Conservation (phyloP, 2,797 vertebrate species). For the Tenualosa thibaudeaui region DNA sequence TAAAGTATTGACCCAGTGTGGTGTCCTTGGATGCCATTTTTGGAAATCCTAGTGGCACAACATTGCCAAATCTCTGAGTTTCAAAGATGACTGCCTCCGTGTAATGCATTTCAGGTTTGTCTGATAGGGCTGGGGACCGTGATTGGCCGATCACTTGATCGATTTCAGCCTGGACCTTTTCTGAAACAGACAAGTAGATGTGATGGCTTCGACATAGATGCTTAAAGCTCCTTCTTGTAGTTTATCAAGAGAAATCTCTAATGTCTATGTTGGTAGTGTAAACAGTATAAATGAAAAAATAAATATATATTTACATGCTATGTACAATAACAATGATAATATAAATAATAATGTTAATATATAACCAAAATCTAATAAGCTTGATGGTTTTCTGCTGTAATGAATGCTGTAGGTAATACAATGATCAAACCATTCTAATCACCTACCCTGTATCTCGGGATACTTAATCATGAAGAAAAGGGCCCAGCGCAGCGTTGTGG, state of each 20-base stretch:
- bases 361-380: too few species aligned
- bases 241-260: not conserved
- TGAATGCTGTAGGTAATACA: not conserved
- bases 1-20: conserved; percentile 52
- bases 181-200: conserved; percentile 35
- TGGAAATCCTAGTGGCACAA: conserved; percentile 59
- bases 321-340: too few species aligned
- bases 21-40: conserved; percentile 55
- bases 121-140: conserved; percentile 41
- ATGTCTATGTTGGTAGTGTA: not conserved
- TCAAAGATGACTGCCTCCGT: conserved; percentile 75
- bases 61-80: conserved; percentile 68
- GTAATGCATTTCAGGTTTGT: conserved; percentile 69
- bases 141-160: conserved; percentile 53
- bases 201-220: not conserved
- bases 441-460: conserved; percentile 81
- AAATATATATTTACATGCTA: too few species aligned
- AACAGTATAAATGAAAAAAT: not conserved
- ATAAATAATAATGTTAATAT: too few species aligned
- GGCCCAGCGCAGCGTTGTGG: conserved; percentile 78
- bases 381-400: too few species aligned
- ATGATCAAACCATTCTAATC: not conserved
- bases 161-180: conserved; percentile 57
- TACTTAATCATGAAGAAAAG: conserved; percentile 80
- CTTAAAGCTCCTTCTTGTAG: not conserved